phyloP scores from a whole-genome alignment of 2,113 vertebrate species.

The Todiramphus saurophagus region DNA sequence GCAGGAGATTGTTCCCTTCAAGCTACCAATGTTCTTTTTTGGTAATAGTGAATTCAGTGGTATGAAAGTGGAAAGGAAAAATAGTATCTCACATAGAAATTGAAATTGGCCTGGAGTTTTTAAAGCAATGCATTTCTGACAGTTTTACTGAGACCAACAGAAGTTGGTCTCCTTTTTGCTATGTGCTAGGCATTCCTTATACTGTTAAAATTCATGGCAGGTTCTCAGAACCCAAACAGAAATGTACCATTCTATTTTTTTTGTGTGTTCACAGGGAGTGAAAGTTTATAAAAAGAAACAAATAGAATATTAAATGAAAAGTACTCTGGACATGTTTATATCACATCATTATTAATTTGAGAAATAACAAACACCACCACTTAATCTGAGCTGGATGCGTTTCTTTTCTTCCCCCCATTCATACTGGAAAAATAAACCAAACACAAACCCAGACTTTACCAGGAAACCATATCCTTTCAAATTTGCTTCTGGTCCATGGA shows the following conservation, averaged over 20 bases:
- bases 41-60: background rate
- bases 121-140: background rate
- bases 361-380: background rate
- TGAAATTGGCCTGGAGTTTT: background rate
- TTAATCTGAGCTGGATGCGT: background rate
- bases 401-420: background rate
- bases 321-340: background rate
- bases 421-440: background rate
- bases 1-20: rapidly evolving
- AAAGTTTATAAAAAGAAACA: background rate
- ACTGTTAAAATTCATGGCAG: background rate
- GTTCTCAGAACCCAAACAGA: background rate
- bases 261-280: background rate
- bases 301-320: background rate
- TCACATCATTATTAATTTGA: background rate
- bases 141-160: background rate
- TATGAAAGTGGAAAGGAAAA: background rate
- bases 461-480: background rate
- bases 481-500: background rate
- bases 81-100: background rate
- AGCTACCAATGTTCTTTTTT: background rate
- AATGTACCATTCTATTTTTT: rapidly evolving
- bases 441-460: background rate
- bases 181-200: background rate
- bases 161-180: background rate